Evolutionary conservation across 2,888 invertebrate species (phyloP), one percentile per base, ranked within the genome.

Genomic region (Odontothrips loti): DNA sequence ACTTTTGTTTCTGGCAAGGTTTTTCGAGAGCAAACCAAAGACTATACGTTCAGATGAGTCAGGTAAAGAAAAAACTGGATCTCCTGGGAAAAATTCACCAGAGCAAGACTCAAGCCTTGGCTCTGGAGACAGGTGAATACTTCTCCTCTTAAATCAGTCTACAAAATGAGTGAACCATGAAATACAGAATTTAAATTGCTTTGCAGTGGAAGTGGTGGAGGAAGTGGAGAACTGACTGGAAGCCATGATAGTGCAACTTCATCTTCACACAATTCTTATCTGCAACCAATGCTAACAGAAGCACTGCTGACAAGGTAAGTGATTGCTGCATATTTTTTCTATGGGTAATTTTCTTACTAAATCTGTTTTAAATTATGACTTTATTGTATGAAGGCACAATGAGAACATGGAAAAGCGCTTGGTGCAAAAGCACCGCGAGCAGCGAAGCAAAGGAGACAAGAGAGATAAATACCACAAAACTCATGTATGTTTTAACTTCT

Each of bases 381-480:
- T 43, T 43, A 43, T 6, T 43, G 34, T 43, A 43, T 85, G 78
- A 84, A 94, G 94, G 85, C 96, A 96, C 86, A 95, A 95, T 84
- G 90, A 91, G 83, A 92, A 93, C 82, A 96, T 96, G 95, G 95
- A 95, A 86, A 94, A 93, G 85, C 89, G 91, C 80, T 90, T 96
- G 89, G 88, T 93, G 0, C 93, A 93, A 85, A 90, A 90, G 82
- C 93, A 94, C 84, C 90, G 92, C 0, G 92, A 93, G 83, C 88
- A 89, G 4, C 89, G 93, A 15, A 84, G 85, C 0, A 88, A 87
- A 81, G 85, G 84, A 51, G 86, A 88, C 79, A 90, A 90, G 83
- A 88, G 88, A 84, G 89, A 88, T 80, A 89, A 90, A 68, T 89
- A 82, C 27, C 84, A 75, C 27, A 75, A 75, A 27, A 27, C 23